A percentile compares a stretch with the other conserved stretches of the same genome.
phyloP scores from a whole-genome alignment of 2,888 invertebrate genomes.

The Mesochorus sp. region DNA sequence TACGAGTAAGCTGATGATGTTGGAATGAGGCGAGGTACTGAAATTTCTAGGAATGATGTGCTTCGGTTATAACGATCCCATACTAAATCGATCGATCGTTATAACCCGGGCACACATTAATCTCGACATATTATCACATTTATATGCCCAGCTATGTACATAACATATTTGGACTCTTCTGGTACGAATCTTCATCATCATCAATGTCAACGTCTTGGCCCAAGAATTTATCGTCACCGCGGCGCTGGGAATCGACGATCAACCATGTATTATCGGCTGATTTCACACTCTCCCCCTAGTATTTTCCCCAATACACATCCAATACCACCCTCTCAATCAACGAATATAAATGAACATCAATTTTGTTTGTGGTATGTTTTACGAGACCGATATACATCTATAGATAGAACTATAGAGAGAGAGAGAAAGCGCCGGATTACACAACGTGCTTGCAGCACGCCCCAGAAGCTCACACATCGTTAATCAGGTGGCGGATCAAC shows the following conservation, averaged over 20 bases:
- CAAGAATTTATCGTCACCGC: slow-evolving; percentile 35
- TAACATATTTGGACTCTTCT: background rate
- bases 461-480: background rate
- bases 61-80: slow-evolving; percentile 1
- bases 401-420: background rate
- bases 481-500: no score
- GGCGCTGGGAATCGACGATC: slow-evolving; percentile 41
- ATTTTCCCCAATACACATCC: slow-evolving; percentile 12
- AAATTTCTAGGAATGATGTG: background rate
- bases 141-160: background rate
- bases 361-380: slow-evolving; percentile 27
- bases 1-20: no score
- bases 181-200: slow-evolving; percentile 48
- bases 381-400: slow-evolving; percentile 5
- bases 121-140: slow-evolving; percentile 11
- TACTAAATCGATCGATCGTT: slow-evolving; percentile 30
- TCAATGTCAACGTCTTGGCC: slow-evolving; percentile 50
- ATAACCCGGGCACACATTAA: background rate
- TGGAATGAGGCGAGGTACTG: background rate
- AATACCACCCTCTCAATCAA: slow-evolving; percentile 23
- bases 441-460: background rate
- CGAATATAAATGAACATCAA: slow-evolving; percentile 49
- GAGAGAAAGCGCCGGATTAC: background rate
- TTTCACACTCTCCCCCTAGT: slow-evolving; percentile 1
- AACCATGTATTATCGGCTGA: slow-evolving; percentile 19